These are phyloP conservation scores for Chrysaora quinquecirrha DNA, from an alignment of 30 jellyfish, hydroid and myxozoan species.

Conservation along the genomic window DNA sequence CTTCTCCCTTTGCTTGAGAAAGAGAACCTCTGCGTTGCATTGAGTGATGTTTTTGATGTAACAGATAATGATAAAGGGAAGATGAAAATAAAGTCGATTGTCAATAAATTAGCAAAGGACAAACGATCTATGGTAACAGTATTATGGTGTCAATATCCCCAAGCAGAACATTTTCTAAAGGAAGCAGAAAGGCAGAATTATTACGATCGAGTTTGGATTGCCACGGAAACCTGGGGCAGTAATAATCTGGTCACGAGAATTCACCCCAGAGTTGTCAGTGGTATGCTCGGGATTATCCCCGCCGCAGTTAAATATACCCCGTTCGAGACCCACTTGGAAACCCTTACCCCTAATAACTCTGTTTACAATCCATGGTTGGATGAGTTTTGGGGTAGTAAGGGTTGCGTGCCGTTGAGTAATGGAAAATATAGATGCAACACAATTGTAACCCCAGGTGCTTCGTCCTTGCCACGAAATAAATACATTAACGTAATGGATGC, in stretches of 20 bases:
- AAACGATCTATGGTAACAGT: slow-evolving; percentile 75
- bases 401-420: slow-evolving; percentile 20
- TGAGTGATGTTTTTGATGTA: slow-evolving; percentile 78
- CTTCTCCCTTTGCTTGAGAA: slow-evolving; percentile 76
- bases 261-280: slow-evolving; percentile 81
- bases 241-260: slow-evolving; percentile 50
- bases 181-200: slow-evolving; percentile 72
- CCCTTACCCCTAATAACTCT: slow-evolving; percentile 69
- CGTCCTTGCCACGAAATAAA: slow-evolving; percentile 74
- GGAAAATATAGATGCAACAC: slow-evolving; percentile 45
- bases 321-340: slow-evolving; percentile 47
- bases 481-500: slow-evolving; percentile 92
- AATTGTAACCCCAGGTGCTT: slow-evolving; percentile 5
- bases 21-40: slow-evolving; percentile 78
- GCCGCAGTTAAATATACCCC: slow-evolving; percentile 71
- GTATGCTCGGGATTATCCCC: slow-evolving; percentile 94
- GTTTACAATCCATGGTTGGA: slow-evolving; percentile 89
- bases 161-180: slow-evolving; percentile 71
- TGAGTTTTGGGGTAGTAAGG: slow-evolving; percentile 73
- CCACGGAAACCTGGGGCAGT: slow-evolving; percentile 95
- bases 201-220: slow-evolving; percentile 92
- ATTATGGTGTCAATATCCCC: slow-evolving; percentile 97
- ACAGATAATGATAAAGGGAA: slow-evolving; percentile 69
- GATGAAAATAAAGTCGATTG: slow-evolving; percentile 45
- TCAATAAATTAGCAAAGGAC: slow-evolving; percentile 52